These are phyloP conservation scores for Gymnocheta viridis DNA, from an alignment of 2,888 invertebrate species.

Conservation along the genomic window DNA sequence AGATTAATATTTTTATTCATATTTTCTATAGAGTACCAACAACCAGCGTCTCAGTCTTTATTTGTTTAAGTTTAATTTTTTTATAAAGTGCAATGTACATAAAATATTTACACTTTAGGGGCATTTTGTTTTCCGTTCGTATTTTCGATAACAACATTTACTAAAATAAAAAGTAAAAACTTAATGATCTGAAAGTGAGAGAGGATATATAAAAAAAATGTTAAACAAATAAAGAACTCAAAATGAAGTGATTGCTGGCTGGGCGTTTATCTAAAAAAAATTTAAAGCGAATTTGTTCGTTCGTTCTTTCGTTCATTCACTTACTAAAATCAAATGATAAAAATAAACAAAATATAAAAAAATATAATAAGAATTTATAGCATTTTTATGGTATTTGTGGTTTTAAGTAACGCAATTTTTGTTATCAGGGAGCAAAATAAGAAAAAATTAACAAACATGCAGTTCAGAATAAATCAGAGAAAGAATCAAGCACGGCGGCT, in stretches of 20 bases:
- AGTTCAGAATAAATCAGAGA: conserved; percentile 12
- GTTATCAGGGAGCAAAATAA: conserved; percentile 44
- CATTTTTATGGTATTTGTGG: conserved; percentile 57
- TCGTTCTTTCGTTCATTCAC: conserved; percentile 23
- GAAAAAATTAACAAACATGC: conserved; percentile 22
- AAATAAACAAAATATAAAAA: conserved; percentile 15
- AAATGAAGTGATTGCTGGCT: conserved; percentile 34
- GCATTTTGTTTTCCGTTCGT: conserved; percentile 53
- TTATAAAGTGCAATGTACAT: conserved; percentile 35
- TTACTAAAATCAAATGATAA: conserved; percentile 49
- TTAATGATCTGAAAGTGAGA: conserved; percentile 51
- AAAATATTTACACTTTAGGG: conserved; percentile 67
- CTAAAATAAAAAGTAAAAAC: conserved; percentile 64
- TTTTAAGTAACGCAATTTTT: conserved; percentile 62
- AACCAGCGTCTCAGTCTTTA: not conserved
- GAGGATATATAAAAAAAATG: not conserved
- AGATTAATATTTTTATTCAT: not conserved
- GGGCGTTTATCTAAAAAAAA: conserved; percentile 51
- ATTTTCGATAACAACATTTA: conserved; percentile 62
- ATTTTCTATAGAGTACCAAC: not conserved
- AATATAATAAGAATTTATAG: conserved; percentile 36
- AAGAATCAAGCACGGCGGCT: not conserved
- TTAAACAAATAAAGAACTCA: conserved; percentile 40
- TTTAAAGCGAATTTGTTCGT: conserved; percentile 35
- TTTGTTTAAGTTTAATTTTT: conserved; percentile 24